A percentile compares a stretch with the other conserved stretches of the same genome.
phyloP scores from a whole-genome alignment of 2,797 vertebrate species.

The Microctenopoma stevenorrisi region DNA sequence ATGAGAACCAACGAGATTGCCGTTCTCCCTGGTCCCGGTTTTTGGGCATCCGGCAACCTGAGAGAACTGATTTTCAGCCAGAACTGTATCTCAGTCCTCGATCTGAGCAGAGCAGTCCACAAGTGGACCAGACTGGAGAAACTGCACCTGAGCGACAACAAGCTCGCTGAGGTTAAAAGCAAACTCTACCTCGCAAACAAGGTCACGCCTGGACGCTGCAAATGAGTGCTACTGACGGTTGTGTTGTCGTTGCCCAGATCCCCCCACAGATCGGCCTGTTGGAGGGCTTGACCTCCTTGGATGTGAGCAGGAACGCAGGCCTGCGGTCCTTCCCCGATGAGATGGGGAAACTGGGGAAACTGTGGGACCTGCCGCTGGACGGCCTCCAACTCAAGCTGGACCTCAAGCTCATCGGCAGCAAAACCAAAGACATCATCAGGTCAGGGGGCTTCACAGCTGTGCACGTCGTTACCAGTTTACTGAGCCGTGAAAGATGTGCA shows the following conservation, averaged over 20 bases:
- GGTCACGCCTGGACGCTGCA: neutral
- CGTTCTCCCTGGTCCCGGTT: constrained; percentile 84
- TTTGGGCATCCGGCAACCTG: constrained; percentile 91
- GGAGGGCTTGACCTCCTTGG: constrained; percentile 92
- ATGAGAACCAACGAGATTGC: constrained; percentile 90
- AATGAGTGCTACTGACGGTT: neutral
- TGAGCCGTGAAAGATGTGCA: too few species aligned
- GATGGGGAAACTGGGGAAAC: constrained; percentile 92
- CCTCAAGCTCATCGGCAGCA: constrained; percentile 93
- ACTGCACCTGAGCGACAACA: constrained; percentile 91
- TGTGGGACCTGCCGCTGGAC: constrained; percentile 97
- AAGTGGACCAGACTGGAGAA: constrained; percentile 94
- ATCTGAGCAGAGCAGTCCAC: constrained; percentile 87
- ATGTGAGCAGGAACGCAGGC: constrained; percentile 89
- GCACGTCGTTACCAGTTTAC: too few species aligned
- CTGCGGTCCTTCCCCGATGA: constrained; percentile 94
- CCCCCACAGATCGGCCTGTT: constrained; percentile 92
- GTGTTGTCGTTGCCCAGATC: constrained; percentile 80
- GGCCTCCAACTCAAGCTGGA: constrained; percentile 93
- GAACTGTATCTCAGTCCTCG: constrained; percentile 88
- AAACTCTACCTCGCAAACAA: neutral
- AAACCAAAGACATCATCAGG: constrained; percentile 97
- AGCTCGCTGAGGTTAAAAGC: constrained; percentile 88
- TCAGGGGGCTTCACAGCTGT: constrained; percentile 51
- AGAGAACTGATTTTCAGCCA: constrained; percentile 92